A percentile compares a stretch with the other conserved stretches of the same genome.
These are phyloP conservation scores for Oscheius sp. DNA, from an alignment of 1,140 invertebrate genomes.

Conservation along the genomic window DNA sequence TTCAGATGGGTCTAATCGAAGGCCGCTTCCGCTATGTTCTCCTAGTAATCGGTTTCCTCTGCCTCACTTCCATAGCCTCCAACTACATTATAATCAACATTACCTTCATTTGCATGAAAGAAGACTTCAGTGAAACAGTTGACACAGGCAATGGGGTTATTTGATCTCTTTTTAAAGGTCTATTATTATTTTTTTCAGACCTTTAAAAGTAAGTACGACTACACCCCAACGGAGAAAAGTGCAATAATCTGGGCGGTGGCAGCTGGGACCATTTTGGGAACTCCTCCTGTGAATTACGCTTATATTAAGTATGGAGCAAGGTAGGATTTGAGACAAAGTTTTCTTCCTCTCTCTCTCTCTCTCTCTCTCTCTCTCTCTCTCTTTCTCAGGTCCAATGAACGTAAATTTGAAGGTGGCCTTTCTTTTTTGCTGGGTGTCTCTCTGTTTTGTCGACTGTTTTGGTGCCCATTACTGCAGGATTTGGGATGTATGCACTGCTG, in stretches of 20 bases:
- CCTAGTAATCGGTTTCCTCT: slow-evolving; percentile 60
- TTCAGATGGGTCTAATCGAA: neutral
- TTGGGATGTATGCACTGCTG: neutral
- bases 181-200: slow-evolving; percentile 13
- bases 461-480: slow-evolving; percentile 27
- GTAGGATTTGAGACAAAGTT: neutral
- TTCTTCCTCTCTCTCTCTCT: neutral
- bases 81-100: slow-evolving; percentile 38
- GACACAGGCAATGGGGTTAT: slow-evolving; percentile 26
- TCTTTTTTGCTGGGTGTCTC: slow-evolving; percentile 26
- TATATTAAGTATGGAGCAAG: slow-evolving; percentile 32
- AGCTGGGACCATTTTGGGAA: slow-evolving; percentile 29
- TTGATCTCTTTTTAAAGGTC: neutral
- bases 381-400: neutral
- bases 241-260: slow-evolving; percentile 36
- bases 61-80: slow-evolving; percentile 30
- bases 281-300: slow-evolving; percentile 21
- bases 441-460: slow-evolving; percentile 28
- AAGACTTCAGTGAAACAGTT: slow-evolving; percentile 19
- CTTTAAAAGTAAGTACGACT: slow-evolving; percentile 16
- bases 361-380: too few relatives aligned
- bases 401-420: slow-evolving; percentile 18
- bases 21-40: slow-evolving; percentile 76
- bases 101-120: slow-evolving; percentile 38
- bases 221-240: slow-evolving; percentile 25